Evolutionary conservation across 2,113 vertebrate genomes (phyloP).

Genomic region (Eurystomus gularis): DNA sequence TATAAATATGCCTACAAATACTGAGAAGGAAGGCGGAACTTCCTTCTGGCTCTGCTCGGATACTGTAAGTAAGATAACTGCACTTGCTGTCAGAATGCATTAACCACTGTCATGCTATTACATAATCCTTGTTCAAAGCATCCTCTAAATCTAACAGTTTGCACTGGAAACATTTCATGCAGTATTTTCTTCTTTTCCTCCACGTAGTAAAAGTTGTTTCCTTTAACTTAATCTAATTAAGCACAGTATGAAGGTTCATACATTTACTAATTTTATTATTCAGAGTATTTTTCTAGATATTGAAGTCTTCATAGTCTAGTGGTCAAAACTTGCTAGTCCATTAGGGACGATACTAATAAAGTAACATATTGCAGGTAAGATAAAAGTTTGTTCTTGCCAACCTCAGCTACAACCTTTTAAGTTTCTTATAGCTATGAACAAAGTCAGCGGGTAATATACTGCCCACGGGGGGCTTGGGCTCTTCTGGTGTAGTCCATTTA

Average conservation of each 20-base stretch:
- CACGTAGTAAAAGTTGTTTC: not conserved
- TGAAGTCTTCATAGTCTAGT: not conserved
- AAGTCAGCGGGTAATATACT: not conserved
- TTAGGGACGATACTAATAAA: not conserved
- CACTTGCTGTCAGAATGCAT: not conserved
- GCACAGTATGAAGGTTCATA: not conserved
- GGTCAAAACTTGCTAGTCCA: not conserved
- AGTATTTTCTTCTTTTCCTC: not conserved
- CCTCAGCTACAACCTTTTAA: not conserved
- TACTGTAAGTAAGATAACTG: not conserved
- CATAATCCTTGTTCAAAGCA: not conserved
- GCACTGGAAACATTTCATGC: not conserved
- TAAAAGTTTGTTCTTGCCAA: not conserved
- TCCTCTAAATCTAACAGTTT: not conserved
- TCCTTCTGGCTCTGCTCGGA: constrained; percentile 17
- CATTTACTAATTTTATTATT: not conserved
- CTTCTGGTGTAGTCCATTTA: not conserved
- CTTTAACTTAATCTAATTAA: not conserved
- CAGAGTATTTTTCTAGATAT: not conserved
- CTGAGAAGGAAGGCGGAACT: not conserved
- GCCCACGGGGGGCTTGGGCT: not conserved
- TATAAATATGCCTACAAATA: not conserved
- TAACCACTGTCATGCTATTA: not conserved
- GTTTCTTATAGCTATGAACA: not conserved
- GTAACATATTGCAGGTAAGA: not conserved